phyloP scores from a whole-genome alignment of 2,888 invertebrate genomes.

The Acleris emargana region DNA sequence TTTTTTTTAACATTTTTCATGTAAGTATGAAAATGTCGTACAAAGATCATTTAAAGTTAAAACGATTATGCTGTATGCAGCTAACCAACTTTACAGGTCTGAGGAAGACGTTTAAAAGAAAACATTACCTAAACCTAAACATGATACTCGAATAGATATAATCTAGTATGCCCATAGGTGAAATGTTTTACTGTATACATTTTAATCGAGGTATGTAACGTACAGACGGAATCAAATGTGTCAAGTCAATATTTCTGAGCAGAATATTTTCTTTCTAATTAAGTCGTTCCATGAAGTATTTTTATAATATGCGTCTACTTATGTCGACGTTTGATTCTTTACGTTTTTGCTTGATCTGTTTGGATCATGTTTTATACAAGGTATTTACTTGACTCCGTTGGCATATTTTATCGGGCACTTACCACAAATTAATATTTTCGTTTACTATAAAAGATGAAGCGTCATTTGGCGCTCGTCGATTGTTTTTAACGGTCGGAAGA shows the following conservation, averaged over 20 bases:
- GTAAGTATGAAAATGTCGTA: not conserved
- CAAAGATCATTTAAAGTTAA: not conserved
- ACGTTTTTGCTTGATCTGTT: constrained; percentile 7
- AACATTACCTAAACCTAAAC: too few relatives aligned
- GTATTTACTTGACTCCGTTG: not conserved
- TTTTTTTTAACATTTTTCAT: not conserved
- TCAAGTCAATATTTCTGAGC: constrained; percentile 24
- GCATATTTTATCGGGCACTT: constrained; percentile 1
- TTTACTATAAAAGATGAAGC: not conserved
- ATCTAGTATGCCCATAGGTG: too few relatives aligned
- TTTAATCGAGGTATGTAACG: not conserved
- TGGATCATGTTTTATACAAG: not conserved
- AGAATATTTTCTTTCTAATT: not conserved
- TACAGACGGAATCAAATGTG: constrained; percentile 5
- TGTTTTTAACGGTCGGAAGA: constrained; percentile 2
- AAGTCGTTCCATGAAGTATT: not conserved
- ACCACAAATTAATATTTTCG: not conserved
- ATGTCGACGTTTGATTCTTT: not conserved
- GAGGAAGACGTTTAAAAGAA: too few relatives aligned
- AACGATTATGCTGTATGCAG: not conserved
- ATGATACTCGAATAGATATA: too few relatives aligned
- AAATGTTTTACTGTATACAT: too few relatives aligned
- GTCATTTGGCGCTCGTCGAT: constrained; percentile 1
- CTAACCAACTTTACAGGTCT: too few relatives aligned
- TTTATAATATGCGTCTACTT: constrained; percentile 8